Evolutionary conservation across 2,888 invertebrate species (phyloP), one percentile per base, ranked within the genome.

Genomic region (Caenorhabditis japonica): DNA sequence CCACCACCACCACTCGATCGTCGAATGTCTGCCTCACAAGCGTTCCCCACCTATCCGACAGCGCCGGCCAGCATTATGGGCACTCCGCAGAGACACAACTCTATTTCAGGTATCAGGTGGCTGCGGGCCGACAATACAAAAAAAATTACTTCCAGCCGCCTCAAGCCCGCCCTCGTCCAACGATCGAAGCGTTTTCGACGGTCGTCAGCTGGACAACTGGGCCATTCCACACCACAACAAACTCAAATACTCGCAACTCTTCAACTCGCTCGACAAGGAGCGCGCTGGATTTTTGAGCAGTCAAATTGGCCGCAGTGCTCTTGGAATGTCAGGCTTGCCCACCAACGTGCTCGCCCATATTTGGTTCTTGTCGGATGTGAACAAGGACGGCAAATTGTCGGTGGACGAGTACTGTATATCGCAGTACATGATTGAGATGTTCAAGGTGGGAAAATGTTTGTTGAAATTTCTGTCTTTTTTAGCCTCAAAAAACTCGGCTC

Each of bases 341-440:
- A 95, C 97, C 87, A 91, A 91, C 33, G 91, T 93, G 46, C 90
- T 99, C 25, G 97, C 97, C n/a, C 94, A 94, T 90, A 94, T 99
- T 80, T 97, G 97, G 97, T 92, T 93, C 3, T 89, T 97, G 23
- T 91, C 97, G 0, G 97, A 97, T 88, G 92, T 96, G 88, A 96
- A 97, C 88, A 73, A 72, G 1, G 97, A 99, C 88, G 99, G 99
- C 0, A 92, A 94, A 60, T 90, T 99, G 5, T 94, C 94, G 13
- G 94, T 94, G 85, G 97, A 99, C 86, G 97, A 99, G 90, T 99
- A 99, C 88, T 95, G 97, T 10, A 90, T 99, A 61, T 97, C 99
- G 0, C 94, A 97, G 94, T 95, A 95, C 88, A 90, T 99, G 44
- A 95, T 96, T 62, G 94, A 94, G 87, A 91, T 84, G 82, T 69